phyloP scores from a whole-genome alignment of 2,797 vertebrate species.

The Lagorchestes hirsutus region DNA sequence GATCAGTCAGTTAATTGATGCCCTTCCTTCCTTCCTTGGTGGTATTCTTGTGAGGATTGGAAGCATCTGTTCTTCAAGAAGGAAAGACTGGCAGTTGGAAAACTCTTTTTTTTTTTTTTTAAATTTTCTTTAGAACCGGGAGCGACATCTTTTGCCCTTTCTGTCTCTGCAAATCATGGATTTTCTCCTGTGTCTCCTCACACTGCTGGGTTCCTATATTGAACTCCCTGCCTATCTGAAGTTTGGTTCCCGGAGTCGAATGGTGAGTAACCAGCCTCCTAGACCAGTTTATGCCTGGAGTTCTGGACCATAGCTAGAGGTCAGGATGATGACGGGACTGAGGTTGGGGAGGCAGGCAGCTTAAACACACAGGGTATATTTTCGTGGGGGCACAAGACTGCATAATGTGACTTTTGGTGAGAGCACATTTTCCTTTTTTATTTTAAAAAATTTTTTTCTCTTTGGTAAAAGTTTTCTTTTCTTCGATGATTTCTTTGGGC shows the following conservation, averaged over 20 bases:
- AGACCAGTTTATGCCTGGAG: neutral
- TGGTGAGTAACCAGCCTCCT: conserved; percentile 69
- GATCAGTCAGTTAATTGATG: neutral
- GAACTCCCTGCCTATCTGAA: conserved; percentile 82
- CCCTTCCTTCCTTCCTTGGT: neutral
- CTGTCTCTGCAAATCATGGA: conserved; percentile 87
- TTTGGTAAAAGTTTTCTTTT: neutral
- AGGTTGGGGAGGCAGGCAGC: neutral
- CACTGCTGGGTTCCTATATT: conserved; percentile 84
- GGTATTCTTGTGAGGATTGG: neutral
- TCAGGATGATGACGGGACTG: neutral
- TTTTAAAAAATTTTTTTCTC: neutral
- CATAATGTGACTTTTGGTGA: neutral
- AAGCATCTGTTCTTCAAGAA: neutral
- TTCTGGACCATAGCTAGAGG: neutral
- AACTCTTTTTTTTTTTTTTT: conserved; percentile 10
- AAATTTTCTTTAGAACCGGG: conserved; percentile 80
- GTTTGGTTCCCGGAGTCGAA: conserved; percentile 68
- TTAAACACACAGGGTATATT: neutral
- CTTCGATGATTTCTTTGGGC: neutral
- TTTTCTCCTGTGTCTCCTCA: conserved; percentile 86
- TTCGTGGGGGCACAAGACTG: neutral
- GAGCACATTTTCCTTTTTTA: neutral
- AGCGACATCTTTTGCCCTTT: conserved; percentile 87
- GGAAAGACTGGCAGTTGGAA: neutral